Conservation (phyloP, 2,888 invertebrate species). For the Teleiodes luculella region DNA sequence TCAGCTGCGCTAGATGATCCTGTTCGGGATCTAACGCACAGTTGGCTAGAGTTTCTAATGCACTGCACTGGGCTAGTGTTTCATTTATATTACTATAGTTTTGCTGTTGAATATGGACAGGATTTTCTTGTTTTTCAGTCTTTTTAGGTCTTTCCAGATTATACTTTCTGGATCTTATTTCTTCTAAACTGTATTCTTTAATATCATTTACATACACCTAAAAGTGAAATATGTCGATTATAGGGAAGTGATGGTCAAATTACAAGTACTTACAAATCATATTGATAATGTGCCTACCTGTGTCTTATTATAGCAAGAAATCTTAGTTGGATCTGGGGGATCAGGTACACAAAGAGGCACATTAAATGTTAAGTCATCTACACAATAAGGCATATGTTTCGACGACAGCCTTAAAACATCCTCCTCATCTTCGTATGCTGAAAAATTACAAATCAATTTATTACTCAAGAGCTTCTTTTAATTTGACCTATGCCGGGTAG, state of each 20-base stretch:
- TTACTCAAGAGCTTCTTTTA: no score
- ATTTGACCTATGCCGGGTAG: no score
- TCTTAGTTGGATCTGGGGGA: slow-evolving; percentile 78
- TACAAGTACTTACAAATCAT: no score
- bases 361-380: slow-evolving; percentile 76
- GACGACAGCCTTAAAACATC: slow-evolving; percentile 60
- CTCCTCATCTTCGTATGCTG: slow-evolving; percentile 82
- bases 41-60: slow-evolving; percentile 70
- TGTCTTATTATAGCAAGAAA: slow-evolving; percentile 83
- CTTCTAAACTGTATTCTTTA: slow-evolving; percentile 88
- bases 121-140: slow-evolving; percentile 47
- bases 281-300: slow-evolving; percentile 54
- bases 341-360: slow-evolving; percentile 81
- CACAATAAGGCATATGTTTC: slow-evolving; percentile 68
- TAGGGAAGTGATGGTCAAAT: no score
- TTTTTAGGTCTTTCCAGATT: slow-evolving; percentile 52
- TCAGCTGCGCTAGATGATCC: slow-evolving; percentile 66
- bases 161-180: slow-evolving; percentile 82
- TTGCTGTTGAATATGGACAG: slow-evolving; percentile 38
- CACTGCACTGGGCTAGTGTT: slow-evolving; percentile 70
- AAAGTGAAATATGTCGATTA: background rate
- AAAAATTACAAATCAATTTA: no score
- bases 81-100: slow-evolving; percentile 58
- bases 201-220: slow-evolving; percentile 74
- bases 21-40: slow-evolving; percentile 70